A percentile compares a stretch with the other conserved stretches of the same genome.
Conservation (phyloP, 1,140 invertebrate species). For the Reticulitermes speratus region DNA sequence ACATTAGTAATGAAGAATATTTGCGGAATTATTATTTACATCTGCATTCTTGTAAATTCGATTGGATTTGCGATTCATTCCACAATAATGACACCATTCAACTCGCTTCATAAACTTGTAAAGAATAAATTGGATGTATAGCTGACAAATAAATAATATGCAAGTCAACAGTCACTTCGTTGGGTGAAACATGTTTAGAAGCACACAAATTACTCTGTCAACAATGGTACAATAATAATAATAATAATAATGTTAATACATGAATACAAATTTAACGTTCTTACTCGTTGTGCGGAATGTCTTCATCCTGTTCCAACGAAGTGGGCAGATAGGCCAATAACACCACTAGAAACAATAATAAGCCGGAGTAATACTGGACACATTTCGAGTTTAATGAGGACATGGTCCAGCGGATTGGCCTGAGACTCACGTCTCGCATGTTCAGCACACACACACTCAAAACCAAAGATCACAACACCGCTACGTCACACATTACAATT, state of each 20-base stretch:
- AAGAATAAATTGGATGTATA: too few relatives aligned
- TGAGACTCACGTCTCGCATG: background rate
- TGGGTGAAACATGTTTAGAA: too few relatives aligned
- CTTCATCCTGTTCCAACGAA: slow-evolving; percentile 71
- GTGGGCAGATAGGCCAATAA: slow-evolving; percentile 37
- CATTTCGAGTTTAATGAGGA: background rate
- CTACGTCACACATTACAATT: background rate
- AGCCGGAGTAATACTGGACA: background rate
- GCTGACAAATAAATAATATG: too few relatives aligned
- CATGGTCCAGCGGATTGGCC: background rate
- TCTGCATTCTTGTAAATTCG: too few relatives aligned
- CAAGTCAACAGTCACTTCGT: too few relatives aligned
- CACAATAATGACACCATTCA: too few relatives aligned
- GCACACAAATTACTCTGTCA: too few relatives aligned
- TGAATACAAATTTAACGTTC: slow-evolving; percentile 42
- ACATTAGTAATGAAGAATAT: too few relatives aligned
- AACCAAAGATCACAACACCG: background rate
- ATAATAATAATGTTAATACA: background rate
- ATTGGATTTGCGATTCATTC: too few relatives aligned
- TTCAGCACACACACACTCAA: background rate
- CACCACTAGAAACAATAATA: slow-evolving; percentile 12
- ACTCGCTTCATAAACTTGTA: too few relatives aligned
- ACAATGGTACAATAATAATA: too few relatives aligned
- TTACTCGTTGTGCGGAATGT: slow-evolving; percentile 83
- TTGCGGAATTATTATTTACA: too few relatives aligned